phyloP scores from a whole-genome alignment of 2,888 invertebrate genomes.

The Limnephilus rhombicus region DNA sequence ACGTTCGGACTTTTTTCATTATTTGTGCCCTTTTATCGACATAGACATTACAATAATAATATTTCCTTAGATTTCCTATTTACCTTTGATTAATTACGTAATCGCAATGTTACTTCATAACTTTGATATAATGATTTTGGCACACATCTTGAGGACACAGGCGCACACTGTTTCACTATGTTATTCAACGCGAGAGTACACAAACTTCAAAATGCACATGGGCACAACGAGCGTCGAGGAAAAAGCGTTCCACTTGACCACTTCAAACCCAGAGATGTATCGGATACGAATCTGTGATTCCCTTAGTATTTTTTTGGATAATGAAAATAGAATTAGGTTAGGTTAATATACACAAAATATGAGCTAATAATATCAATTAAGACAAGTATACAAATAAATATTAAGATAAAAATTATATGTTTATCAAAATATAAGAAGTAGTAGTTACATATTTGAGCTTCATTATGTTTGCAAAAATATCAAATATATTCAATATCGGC shows the following conservation, averaged over 20 bases:
- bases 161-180: background rate
- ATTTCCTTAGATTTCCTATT: background rate
- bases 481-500: background rate
- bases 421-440: background rate
- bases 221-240: background rate
- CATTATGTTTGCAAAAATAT: background rate
- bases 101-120: background rate
- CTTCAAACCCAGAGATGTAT: background rate
- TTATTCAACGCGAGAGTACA: background rate
- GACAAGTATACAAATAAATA: background rate
- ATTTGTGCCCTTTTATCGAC: background rate
- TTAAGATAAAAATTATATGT: background rate
- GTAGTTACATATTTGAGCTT: background rate
- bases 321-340: background rate
- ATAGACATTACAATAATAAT: background rate
- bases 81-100: background rate
- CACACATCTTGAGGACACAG: background rate
- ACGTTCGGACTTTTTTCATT: background rate
- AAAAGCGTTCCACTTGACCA: background rate
- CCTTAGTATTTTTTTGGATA: background rate
- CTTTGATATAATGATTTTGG: background rate
- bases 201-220: background rate
- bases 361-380: background rate
- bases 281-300: background rate
- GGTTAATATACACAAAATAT: background rate